phyloP scores from a whole-genome alignment of 2,113 vertebrate genomes.

The Etheostoma spectabile region DNA sequence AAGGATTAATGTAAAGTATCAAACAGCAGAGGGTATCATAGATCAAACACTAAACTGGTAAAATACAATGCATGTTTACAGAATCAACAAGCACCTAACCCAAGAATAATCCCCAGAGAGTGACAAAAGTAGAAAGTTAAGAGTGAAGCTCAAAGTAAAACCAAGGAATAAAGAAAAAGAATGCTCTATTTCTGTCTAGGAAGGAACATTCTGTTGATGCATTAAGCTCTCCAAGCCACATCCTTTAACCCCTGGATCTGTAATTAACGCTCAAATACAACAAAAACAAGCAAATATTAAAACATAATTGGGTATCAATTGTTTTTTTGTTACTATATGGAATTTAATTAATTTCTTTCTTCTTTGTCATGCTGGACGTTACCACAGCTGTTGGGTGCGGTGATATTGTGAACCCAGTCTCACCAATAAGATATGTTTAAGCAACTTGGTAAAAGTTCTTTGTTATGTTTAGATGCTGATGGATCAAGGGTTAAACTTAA shows the following conservation, averaged over 20 bases:
- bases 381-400: not conserved
- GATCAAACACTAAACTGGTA: conserved; percentile 48
- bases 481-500: not conserved
- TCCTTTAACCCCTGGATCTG: not conserved
- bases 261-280: conserved; percentile 5
- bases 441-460: not conserved
- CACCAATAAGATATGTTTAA: not conserved
- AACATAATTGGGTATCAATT: not conserved
- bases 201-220: not conserved
- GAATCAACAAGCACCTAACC: conserved; percentile 64
- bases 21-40: conserved; percentile 41
- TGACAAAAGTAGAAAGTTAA: conserved; percentile 24
- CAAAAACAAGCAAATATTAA: not conserved
- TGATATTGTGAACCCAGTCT: not conserved
- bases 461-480: not conserved
- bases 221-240: not conserved
- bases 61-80: conserved; percentile 51
- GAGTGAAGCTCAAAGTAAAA: conserved; percentile 35
- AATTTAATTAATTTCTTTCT: not conserved
- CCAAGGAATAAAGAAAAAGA: conserved; percentile 12
- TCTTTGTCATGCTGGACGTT: not conserved
- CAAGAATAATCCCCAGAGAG: conserved; percentile 50
- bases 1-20: conserved; percentile 52
- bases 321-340: not conserved
- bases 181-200: conserved; percentile 29